These are phyloP conservation scores for Tor tambroides DNA, from an alignment of 2,113 vertebrate genomes.

Conservation along the genomic window DNA sequence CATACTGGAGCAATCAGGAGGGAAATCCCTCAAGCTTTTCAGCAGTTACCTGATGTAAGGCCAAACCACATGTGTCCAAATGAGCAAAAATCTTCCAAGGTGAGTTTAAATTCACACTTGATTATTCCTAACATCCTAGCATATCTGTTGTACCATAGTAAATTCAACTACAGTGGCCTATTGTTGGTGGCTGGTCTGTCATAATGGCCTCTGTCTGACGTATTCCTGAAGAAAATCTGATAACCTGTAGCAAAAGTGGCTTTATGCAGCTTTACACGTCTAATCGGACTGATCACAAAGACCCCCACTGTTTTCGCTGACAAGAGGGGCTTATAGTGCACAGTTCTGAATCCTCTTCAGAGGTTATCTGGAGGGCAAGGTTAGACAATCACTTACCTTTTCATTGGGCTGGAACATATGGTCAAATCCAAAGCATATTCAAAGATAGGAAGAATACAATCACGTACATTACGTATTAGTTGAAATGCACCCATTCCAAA, in stretches of 20 bases:
- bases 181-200: neutral
- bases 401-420: neutral
- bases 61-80: neutral
- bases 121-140: neutral
- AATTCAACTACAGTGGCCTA: neutral
- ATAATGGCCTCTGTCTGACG: neutral
- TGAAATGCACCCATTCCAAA: neutral
- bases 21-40: constrained; percentile 33
- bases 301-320: constrained; percentile 38
- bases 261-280: constrained; percentile 37
- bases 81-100: neutral
- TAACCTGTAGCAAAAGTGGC: constrained; percentile 44
- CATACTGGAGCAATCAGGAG: constrained; percentile 29
- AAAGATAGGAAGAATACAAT: neutral
- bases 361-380: constrained; percentile 26
- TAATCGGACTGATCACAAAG: constrained; percentile 46
- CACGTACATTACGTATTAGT: neutral
- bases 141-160: neutral
- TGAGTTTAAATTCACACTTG: neutral
- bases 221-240: constrained; percentile 17
- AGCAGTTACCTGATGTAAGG: constrained; percentile 24
- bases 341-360: constrained; percentile 31
- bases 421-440: neutral
- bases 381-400: constrained; percentile 30
- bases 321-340: constrained; percentile 19